A percentile compares a stretch with the other conserved stretches of the same genome.
Conservation (phyloP, 2,888 invertebrate genomes). For the Brachyptera risi region DNA sequence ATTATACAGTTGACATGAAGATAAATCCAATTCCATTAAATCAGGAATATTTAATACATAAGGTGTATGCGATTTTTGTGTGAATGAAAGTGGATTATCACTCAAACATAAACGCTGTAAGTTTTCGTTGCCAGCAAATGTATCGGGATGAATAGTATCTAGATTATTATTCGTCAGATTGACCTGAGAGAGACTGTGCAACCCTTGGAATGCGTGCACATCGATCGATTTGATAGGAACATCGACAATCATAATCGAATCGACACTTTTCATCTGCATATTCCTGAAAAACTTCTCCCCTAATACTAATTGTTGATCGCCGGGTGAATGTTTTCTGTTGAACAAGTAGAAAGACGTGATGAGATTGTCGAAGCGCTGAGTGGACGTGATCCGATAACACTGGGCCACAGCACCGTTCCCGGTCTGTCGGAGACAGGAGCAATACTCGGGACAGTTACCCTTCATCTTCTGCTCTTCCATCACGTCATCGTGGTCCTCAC, state of each 20-base stretch:
- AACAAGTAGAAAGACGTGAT: background rate
- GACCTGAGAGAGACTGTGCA: background rate
- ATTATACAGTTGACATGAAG: background rate
- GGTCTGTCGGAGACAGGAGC: background rate
- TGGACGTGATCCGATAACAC: background rate
- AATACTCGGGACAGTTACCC: background rate
- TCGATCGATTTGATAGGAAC: background rate
- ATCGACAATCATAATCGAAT: background rate
- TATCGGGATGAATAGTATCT: background rate
- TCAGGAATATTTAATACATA: background rate
- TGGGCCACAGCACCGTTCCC: background rate
- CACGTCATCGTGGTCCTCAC: too few relatives aligned
- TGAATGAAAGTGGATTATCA: background rate
- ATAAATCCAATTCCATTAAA: constrained; percentile 1
- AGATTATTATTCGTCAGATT: background rate
- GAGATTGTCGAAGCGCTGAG: background rate
- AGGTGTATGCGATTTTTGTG: background rate
- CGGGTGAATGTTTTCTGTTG: background rate
- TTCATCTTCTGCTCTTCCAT: background rate
- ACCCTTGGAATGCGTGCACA: background rate
- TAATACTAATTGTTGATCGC: background rate
- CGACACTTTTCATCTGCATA: background rate
- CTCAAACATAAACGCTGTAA: background rate
- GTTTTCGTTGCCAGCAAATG: background rate
- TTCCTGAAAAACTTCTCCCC: background rate